Evolutionary conservation across 1,140 invertebrate genomes (phyloP).

Genomic region (Trachelipus rathkii): DNA sequence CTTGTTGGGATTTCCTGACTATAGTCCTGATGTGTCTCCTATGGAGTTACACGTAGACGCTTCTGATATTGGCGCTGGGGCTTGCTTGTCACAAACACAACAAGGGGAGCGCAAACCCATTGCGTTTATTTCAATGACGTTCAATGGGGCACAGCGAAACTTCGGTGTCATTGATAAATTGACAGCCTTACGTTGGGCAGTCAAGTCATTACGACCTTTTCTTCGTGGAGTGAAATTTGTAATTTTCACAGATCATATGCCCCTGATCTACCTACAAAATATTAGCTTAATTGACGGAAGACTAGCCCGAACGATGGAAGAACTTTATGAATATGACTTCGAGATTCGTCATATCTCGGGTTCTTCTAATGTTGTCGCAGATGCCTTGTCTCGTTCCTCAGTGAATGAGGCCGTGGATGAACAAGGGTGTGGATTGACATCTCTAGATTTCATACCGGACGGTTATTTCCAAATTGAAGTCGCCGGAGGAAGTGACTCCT

Average conservation of each 20-base stretch:
- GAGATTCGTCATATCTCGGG: background rate
- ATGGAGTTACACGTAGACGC: slow-evolving; percentile 1
- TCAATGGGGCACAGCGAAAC: background rate
- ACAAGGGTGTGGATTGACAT: too few species aligned
- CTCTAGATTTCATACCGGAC: too few species aligned
- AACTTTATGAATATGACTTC: background rate
- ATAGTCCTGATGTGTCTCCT: background rate
- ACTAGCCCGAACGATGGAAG: background rate
- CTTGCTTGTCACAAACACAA: background rate
- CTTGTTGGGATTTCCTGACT: background rate
- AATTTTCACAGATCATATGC: background rate
- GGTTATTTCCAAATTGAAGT: too few species aligned
- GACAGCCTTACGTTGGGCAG: background rate
- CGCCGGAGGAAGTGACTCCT: too few species aligned
- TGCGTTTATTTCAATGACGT: background rate
- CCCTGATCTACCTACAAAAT: slow-evolving; percentile 8
- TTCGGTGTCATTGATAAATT: background rate
- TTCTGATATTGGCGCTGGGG: background rate
- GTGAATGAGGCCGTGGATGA: too few species aligned
- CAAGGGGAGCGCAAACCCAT: background rate
- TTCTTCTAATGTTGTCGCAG: background rate
- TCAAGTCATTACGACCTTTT: background rate
- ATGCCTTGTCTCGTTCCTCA: background rate
- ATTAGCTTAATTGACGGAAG: background rate
- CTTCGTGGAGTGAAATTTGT: background rate